Base-by-base conservation (phyloP, 2,797 vertebrate genomes). In the Lates japonicus region DNA sequence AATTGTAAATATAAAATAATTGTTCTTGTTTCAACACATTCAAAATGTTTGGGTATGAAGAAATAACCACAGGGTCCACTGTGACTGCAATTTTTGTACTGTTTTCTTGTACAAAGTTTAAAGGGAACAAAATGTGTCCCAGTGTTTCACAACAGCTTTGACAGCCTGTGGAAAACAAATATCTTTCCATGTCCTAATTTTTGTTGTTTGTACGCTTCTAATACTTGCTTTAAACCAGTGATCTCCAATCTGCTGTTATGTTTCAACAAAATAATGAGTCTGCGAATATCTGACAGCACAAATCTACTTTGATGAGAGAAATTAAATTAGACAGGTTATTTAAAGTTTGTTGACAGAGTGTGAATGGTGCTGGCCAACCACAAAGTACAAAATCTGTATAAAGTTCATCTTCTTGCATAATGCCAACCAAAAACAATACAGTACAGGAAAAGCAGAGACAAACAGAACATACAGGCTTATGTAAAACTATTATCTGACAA, bases 381-480 rank as follows among this genome's bases (percentile, higher is more conserved):
- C 25, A 29, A 29, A 29, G 25, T 35, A 33, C 7, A 74, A 39
- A 64, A 41, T 71, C 17, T 35, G 67, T 72, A 1, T 70, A 59
- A 75, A 87, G 33, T 60, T 82, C 41, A 69, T 25, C 10, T 33
- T 49, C 44, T 70, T 80, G 25, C 70, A 65, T 60, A 77, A 82
- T 46, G n/a, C 7, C 17, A 3, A 70, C 14, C 1, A 35, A 71
- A 64, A 70, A 20, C n/a, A 65, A 35, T 2, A 31, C 19, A 16
- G 41, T 25, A 46, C 20, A 66, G 39, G 11, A 14, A 48, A 41
- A 55, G 39, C 41, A 6, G 16, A 70, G n/a, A 61, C 44, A 55
- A 78, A 69, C 44, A 31, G n/a, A 78, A n/a, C 69, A 58, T 70
- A 54, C 62, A 58, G 52, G 22, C 42, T 65, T 9, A 48, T n/a